Conservation (phyloP, 2,888 invertebrate genomes). For the Tiphia femorata region DNA sequence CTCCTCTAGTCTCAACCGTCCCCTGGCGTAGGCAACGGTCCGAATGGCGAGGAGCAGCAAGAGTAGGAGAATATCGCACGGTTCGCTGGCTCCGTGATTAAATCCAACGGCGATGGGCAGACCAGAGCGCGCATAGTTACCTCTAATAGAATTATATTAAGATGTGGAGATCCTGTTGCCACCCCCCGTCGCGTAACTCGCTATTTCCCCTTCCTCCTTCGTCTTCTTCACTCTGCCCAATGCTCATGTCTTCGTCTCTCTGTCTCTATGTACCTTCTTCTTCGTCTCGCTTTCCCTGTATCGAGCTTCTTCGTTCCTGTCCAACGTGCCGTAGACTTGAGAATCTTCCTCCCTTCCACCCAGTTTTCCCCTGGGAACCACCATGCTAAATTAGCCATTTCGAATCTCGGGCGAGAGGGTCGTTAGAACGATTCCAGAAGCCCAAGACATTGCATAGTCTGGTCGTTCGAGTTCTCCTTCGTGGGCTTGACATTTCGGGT, state of each 20-base stretch:
- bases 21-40: conserved; percentile 8
- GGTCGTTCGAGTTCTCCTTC: no score
- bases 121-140: conserved; percentile 65
- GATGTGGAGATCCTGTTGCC: conserved; percentile 57
- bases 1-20: neutral
- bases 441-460: no score
- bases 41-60: conserved; percentile 23
- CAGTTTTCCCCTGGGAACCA: conserved; percentile 57
- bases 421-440: conserved; percentile 1
- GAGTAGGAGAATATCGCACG: conserved; percentile 60
- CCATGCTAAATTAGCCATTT: conserved; percentile 67
- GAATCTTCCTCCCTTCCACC: conserved; percentile 31
- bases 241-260: no score
- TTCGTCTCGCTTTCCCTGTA: conserved; percentile 17
- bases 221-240: no score
- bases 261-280: no score
- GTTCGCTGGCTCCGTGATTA: conserved; percentile 65
- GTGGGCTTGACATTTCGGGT: no score
- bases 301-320: no score
- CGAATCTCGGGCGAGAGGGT: conserved; percentile 59
- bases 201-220: conserved; percentile 5
- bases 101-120: conserved; percentile 64
- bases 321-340: conserved; percentile 33
- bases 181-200: conserved; percentile 10
- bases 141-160: conserved; percentile 68